Evolutionary conservation across 2,113 vertebrate species (phyloP), one percentile per base, ranked within the genome.

Genomic region (Apaloderma vittatum): DNA sequence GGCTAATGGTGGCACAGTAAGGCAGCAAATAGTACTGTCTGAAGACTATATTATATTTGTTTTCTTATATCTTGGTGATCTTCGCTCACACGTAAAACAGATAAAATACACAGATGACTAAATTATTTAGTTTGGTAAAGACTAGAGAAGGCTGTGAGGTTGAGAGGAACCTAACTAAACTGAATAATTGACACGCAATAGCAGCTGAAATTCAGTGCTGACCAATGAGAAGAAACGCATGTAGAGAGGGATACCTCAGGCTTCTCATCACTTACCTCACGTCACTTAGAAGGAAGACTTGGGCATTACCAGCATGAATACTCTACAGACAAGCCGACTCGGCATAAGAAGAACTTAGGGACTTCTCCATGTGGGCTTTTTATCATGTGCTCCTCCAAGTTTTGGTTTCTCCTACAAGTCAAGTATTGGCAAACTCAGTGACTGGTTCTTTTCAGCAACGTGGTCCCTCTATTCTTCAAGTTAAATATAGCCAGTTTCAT

Each of bases 171-270:
- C 32, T 37, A 58, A 37, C 22, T 52, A 48, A 89, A 27, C 9
- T 20, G 48, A 86, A 7, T 15, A 54, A 37, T 18, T 52, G 13
- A 65, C 22, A 11, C 4, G 3, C 40, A 71, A 32, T 36, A 88
- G 58, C 12, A 6, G 32, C 2, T 71, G 86, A 74, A 93, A 85
- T 36, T 34, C 76, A 84, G 49, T 1, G 1, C 36, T 48, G 48
- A 11, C 48, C 34, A 48, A 54, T 0, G 1, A 26, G 29, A 84
- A 86, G 43, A 13, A 70, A 49, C 0, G 2, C 7, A 12, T 0
- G 3, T 8, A 48, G 43, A 73, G 89, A 57, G 37, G 46, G 15
- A 30, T 24, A 48, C 4, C 7, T 14, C 6, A 19, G 34, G 21
- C 65, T 85, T 74, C 15, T 81, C 21, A 21, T 49, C 23, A n/a